Conservation (phyloP, 2,797 vertebrate genomes). For the Pangasius krempfi region DNA sequence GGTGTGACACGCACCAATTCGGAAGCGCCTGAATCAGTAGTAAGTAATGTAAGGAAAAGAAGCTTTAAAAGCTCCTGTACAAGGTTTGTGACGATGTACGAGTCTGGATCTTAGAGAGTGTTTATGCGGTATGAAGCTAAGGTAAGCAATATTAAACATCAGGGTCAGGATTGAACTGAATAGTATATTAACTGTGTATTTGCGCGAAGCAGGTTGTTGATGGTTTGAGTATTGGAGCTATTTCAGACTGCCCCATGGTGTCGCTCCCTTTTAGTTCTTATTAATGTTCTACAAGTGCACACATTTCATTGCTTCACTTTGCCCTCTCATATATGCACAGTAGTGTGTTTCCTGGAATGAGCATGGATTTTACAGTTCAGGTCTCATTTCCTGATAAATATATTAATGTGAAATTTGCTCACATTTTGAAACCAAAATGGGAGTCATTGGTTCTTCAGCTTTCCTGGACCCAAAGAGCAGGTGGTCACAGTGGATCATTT, state of each 20-base stretch:
- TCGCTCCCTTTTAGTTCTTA: not conserved
- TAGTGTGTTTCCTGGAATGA: not conserved
- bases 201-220: not conserved
- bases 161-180: not conserved
- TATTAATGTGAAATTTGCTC: not conserved
- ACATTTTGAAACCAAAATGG: not conserved
- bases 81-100: not conserved
- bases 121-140: not conserved
- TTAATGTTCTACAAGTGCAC: not conserved
- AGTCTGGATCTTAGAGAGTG: not conserved
- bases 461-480: not conserved
- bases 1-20: not conserved
- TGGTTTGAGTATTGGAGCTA: not conserved
- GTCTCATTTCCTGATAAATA: not conserved
- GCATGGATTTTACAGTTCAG: not conserved
- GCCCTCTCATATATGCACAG: not conserved
- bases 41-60: not conserved
- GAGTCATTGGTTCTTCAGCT: not conserved
- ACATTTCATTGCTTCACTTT: not conserved
- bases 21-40: not conserved
- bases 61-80: not conserved
- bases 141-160: not conserved
- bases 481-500: not conserved
- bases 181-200: not conserved
- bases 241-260: not conserved